phyloP scores from a whole-genome alignment of 2,888 invertebrate genomes.

The Anodontia alba region DNA sequence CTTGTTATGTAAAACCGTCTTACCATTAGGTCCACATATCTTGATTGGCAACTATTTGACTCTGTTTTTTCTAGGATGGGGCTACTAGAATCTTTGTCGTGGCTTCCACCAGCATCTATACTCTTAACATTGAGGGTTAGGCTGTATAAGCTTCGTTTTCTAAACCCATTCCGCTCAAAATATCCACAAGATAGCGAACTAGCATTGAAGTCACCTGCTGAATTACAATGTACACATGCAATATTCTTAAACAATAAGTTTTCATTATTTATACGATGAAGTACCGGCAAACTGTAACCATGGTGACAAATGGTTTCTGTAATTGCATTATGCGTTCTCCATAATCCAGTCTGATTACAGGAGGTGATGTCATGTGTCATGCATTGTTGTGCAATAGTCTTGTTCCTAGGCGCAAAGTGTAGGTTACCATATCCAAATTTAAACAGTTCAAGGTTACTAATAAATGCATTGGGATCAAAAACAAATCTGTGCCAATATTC shows the following conservation, averaged over 20 bases:
- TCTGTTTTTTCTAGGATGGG: too few relatives aligned
- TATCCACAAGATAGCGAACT: neutral
- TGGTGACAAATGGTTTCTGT: neutral
- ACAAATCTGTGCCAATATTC: neutral
- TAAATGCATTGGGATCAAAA: neutral
- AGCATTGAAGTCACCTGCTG: neutral
- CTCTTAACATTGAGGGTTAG: too few relatives aligned
- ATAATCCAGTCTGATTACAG: neutral
- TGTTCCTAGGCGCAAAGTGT: neutral
- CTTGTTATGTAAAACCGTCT: too few relatives aligned
- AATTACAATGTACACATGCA: neutral
- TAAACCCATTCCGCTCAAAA: too few relatives aligned
- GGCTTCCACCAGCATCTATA: too few relatives aligned
- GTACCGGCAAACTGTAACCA: neutral
- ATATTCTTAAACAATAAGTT: neutral
- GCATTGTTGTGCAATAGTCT: neutral
- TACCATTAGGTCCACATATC: too few relatives aligned
- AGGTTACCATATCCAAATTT: too few relatives aligned
- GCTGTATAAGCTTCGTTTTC: too few relatives aligned
- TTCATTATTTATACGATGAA: neutral
- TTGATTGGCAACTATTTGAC: too few relatives aligned
- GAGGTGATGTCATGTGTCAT: neutral
- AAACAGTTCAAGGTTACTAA: neutral
- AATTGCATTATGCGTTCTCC: neutral
- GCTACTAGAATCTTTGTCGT: too few relatives aligned